phyloP scores from a whole-genome alignment of 2,797 vertebrate genomes.

The Clamator glandarius region DNA sequence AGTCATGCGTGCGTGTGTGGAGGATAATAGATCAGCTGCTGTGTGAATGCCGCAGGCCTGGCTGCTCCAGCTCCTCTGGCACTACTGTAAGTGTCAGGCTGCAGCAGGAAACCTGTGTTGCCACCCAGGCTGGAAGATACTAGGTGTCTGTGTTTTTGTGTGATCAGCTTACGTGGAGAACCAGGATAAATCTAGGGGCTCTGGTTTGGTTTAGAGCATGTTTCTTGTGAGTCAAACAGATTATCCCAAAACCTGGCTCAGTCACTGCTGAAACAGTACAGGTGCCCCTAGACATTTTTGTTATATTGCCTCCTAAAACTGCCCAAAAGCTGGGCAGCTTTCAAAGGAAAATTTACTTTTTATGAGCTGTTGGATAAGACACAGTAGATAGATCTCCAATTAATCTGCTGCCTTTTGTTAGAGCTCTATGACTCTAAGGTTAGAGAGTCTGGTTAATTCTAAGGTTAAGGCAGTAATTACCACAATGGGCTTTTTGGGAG shows the following conservation, averaged over 20 bases:
- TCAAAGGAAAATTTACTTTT: constrained; percentile 38
- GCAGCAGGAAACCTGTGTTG: not conserved
- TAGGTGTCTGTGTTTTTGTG: not conserved
- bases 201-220: not conserved
- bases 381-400: constrained; percentile 37
- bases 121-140: not conserved
- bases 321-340: not conserved
- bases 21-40: not conserved
- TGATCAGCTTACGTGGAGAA: not conserved
- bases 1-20: not conserved
- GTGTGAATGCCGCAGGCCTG: not conserved
- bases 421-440: not conserved
- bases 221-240: constrained; percentile 12
- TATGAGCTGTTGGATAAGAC: constrained; percentile 24
- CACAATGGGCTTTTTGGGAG: not conserved
- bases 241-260: not conserved
- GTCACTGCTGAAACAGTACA: constrained; percentile 7
- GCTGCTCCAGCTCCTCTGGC: not conserved
- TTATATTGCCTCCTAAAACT: constrained; percentile 20
- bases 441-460: not conserved
- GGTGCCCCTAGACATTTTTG: not conserved
- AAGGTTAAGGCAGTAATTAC: not conserved
- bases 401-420: constrained; percentile 27
- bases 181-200: not conserved
- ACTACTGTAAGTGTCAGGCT: not conserved